Percentiles rank a stretch among this genome's conserved stretches.
Evolutionary conservation across 2,113 vertebrate genomes (phyloP).

Genomic region (Crotophaga sulcirostris): DNA sequence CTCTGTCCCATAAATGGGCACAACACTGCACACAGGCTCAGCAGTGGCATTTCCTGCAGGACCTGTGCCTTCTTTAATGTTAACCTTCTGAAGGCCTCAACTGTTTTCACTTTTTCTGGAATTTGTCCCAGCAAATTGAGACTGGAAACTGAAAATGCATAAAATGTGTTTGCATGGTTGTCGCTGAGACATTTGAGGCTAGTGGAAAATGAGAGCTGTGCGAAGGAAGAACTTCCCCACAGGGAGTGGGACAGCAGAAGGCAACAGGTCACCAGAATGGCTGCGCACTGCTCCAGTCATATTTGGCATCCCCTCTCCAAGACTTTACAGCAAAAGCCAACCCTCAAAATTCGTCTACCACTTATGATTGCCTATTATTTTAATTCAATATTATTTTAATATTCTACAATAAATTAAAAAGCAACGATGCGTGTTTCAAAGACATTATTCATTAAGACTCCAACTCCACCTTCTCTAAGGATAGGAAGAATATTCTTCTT

Average conservation of each 20-base stretch:
- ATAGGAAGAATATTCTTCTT: neutral
- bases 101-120: neutral
- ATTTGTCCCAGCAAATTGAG: neutral
- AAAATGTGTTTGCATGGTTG: neutral
- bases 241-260: neutral
- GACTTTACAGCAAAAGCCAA: neutral
- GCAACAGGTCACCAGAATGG: neutral
- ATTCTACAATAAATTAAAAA: neutral
- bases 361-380: neutral
- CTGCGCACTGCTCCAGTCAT: accelerated
- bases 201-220: neutral
- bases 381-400: neutral
- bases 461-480: neutral
- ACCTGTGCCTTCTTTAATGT: neutral
- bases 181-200: neutral
- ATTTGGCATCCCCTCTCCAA: neutral
- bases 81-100: neutral
- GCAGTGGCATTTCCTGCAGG: neutral
- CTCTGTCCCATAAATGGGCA: neutral
- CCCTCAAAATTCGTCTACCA: neutral
- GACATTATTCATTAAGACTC: neutral
- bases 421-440: neutral
- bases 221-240: neutral
- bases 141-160: neutral
- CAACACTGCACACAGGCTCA: accelerated